Base-by-base conservation (phyloP, 1,140 invertebrate species). In the Philopotamus ludificatus region DNA sequence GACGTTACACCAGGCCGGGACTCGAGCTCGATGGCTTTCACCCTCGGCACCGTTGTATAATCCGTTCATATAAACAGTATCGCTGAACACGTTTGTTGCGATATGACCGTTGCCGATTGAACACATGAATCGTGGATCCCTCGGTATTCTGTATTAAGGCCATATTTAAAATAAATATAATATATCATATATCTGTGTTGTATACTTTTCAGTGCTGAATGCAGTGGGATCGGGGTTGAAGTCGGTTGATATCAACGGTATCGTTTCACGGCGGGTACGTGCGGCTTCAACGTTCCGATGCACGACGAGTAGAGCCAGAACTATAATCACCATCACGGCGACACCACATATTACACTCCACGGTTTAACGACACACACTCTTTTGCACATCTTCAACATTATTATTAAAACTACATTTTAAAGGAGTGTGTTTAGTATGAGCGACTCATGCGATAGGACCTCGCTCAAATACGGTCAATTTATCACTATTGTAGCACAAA, bases 11-110 rank as follows among this genome's bases (percentile, higher is more conserved):
- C 81, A 84, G 25, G 79, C 78, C 10, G 83, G 83, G 23, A 85
- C 82, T 9, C 83, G 76, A 1, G 82, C 83, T 22, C 83, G 73
- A 28, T 77, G 79, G 65, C 83, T 84, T 53, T 79, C 74, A 0
- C 83, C 83, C 12, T 72, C 76, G 0, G 71, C 70, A 1, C 83
- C 83, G 70, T 83, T 84, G 67, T 84, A 85, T 0, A 84, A 67
- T 0, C 83, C 83, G 57, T 84, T 84, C 75, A 84, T 81, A 47
- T 82, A 84, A 0, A 85, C 79, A 1, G 82, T 77, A 66, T 83
- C 77, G 16, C 83, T 82, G 70, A 82, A 83, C n/a, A 84, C 71
- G 18, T 83, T 82, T 9, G 82, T 82, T 0, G 82, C 82, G 16
- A 85, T 58, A 60, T 85, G 83, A 0, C 83, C 83, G 65, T 84